phyloP scores from a whole-genome alignment of 2,888 invertebrate genomes.

The Coelinius sp. region DNA sequence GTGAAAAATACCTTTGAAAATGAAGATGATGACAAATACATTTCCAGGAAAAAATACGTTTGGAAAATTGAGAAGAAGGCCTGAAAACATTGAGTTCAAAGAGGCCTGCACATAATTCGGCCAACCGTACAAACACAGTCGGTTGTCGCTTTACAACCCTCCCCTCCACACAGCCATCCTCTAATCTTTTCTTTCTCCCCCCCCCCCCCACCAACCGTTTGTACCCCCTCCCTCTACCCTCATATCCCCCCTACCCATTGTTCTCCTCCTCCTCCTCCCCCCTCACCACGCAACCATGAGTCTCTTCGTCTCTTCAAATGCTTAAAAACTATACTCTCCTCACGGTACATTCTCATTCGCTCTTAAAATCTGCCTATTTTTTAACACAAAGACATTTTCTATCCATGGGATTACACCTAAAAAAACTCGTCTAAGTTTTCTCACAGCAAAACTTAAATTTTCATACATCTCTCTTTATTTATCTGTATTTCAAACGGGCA shows the following conservation, averaged over 20 bases:
- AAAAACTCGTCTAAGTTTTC: background rate
- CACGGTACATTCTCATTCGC: background rate
- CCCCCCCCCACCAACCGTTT: background rate
- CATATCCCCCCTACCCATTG: background rate
- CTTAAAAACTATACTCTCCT: background rate
- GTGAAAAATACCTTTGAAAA: background rate
- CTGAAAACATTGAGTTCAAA: background rate
- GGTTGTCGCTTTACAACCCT: constrained; percentile 1
- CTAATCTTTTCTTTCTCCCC: background rate
- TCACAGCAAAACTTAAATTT: background rate
- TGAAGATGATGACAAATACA: too few relatives aligned
- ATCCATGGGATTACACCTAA: background rate
- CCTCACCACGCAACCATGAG: background rate
- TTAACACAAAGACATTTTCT: background rate
- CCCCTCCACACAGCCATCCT: constrained; percentile 17
- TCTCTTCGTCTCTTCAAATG: background rate
- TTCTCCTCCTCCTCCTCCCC: background rate
- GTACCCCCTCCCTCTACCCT: background rate
- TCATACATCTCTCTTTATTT: constrained; percentile 4
- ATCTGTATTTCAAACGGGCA: background rate
- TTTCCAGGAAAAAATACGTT: background rate
- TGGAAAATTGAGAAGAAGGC: constrained; percentile 8
- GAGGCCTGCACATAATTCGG: constrained; percentile 24
- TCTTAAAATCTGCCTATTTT: constrained; percentile 2
- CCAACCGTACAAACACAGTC: constrained; percentile 8